Base-by-base conservation (phyloP, 2,888 invertebrate species). In the Hirtodrosophila alboralis region DNA sequence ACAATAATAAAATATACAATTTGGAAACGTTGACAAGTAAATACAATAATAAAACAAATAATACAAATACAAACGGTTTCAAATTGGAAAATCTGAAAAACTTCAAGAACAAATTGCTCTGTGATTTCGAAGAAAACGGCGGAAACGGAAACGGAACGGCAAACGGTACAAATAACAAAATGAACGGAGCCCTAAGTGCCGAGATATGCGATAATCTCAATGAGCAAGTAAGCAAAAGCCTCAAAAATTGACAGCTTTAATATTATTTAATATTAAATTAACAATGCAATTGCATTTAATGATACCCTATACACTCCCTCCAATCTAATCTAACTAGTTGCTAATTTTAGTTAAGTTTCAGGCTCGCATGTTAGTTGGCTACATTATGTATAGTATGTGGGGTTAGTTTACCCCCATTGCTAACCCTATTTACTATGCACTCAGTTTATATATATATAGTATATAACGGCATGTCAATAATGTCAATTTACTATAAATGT, bases 201-300 rank as follows among this genome's bases (percentile, higher is more conserved):
- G 91, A 90, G 53, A 84, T 90, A 58, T 91, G 90, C 78, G 91
- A 90, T 60, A 90, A 89, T 86, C 84, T 91, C 34, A 90, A 90
- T 59, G 90, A 91, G 81, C 91, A 91, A 91, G 91, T 91, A 90
- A 88, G 89, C 77, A 40, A 60, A 48, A n/a, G n/a, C n/a, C n/a
- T n/a, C n/a, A n/a, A n/a, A n/a, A n/a, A n/a, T n/a, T n/a, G 33
- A 26, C 26, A 9, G 13, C 36, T 37, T 41, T 5, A 59, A 59
- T 59, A 37, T 48, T 58, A 10, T 21, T 45, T 48, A 30, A 9
- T 48, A 10, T 28, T 18, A 27, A 27, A 10, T 21, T 18, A 27
- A 21, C 33, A n/a, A 51, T 43, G 36, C 52, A 51, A 62, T 62
- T 62, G 34, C 48, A 43, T 45, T 53, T 47, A 57, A 56, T 37